Evolutionary conservation across 1,140 invertebrate species (phyloP).

Genomic region (Holotrichia oblita): DNA sequence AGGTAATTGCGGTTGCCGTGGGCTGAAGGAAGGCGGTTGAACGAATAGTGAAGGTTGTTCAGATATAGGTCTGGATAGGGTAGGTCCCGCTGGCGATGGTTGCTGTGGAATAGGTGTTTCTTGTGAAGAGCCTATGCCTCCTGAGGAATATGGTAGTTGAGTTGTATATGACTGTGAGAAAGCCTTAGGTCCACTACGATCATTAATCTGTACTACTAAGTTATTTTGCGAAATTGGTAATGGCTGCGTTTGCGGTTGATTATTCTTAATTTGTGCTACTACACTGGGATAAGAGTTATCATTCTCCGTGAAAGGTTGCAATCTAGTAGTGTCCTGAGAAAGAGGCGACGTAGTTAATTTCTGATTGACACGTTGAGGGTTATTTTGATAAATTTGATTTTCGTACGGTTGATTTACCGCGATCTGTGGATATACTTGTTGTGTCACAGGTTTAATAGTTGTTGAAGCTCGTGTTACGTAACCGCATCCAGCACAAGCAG

Average conservation of each 20-base stretch:
- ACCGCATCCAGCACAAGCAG: constrained; percentile 57
- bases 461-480: constrained; percentile 50
- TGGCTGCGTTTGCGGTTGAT: neutral
- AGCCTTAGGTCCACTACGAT: neutral
- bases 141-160: neutral
- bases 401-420: neutral
- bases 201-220: neutral
- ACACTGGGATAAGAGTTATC: neutral
- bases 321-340: neutral
- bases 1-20: neutral
- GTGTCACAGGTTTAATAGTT: neutral
- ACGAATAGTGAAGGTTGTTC: neutral
- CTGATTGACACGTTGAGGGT: neutral
- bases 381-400: neutral
- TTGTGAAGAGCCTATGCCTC: neutral
- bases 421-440: neutral
- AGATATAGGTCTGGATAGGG: neutral
- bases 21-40: neutral
- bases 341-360: neutral
- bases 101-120: neutral
- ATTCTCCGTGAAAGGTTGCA: neutral
- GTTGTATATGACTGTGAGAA: neutral
- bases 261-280: neutral
- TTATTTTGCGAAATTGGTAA: neutral
- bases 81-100: neutral